A percentile compares a stretch with the other conserved stretches of the same genome.
phyloP scores from a whole-genome alignment of 2,888 invertebrate genomes.

The Harmothoe impar region DNA sequence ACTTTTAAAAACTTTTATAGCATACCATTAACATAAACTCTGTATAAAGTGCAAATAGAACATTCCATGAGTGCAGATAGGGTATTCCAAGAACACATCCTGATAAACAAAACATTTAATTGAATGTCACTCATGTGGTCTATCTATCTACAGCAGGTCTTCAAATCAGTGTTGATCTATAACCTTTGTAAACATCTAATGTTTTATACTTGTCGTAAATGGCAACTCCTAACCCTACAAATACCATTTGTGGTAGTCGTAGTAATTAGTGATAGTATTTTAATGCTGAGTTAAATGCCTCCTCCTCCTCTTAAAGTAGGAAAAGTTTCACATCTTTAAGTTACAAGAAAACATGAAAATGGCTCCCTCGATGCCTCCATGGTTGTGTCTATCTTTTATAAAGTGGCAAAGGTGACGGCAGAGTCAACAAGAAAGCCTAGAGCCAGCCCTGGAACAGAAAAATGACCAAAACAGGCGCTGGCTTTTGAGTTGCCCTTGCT shows the following conservation, averaged over 20 bases:
- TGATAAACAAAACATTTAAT: background rate
- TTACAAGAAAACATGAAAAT: background rate
- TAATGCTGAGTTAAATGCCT: background rate
- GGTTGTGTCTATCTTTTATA: background rate
- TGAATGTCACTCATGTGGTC: conserved; percentile 6
- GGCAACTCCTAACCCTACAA: background rate
- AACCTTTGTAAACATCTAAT: conserved; percentile 4
- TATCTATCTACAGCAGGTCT: background rate
- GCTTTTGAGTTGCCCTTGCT: background rate
- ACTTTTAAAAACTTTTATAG: background rate
- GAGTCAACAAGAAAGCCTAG: background rate
- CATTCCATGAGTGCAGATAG: background rate
- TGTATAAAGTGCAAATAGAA: background rate
- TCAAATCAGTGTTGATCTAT: background rate
- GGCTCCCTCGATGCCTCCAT: background rate
- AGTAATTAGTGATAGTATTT: background rate
- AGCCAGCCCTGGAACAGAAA: background rate
- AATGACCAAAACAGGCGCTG: background rate
- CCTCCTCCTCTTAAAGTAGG: background rate
- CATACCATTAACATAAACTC: background rate
- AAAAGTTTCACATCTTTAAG: too few relatives aligned
- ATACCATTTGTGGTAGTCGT: conserved; percentile 1
- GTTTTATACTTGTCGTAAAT: background rate
- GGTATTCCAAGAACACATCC: background rate
- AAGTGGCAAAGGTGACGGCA: too few relatives aligned